Evolutionary conservation across 35 echinoderm and acorn worm genomes (phyloP).

Genomic region (Chiridota heheva): DNA sequence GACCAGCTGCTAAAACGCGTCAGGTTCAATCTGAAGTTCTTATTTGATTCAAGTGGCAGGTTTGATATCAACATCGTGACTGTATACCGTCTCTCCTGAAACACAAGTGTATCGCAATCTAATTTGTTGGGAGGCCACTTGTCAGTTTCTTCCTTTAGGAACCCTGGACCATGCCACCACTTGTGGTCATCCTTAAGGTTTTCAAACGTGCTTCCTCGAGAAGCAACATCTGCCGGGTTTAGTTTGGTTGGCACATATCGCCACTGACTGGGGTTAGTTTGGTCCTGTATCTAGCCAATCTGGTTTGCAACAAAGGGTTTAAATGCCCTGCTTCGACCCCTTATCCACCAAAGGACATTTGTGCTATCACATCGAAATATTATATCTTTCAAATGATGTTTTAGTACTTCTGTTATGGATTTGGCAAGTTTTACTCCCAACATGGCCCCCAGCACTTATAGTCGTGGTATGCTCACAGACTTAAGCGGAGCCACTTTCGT

Average conservation of each 20-base stretch:
- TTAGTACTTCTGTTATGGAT: slow-evolving; percentile 5
- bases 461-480: slow-evolving; percentile 30
- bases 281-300: slow-evolving; percentile 17
- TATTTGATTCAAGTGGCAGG: too few species aligned
- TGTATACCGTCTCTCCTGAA: too few species aligned
- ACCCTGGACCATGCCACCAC: slow-evolving; percentile 28
- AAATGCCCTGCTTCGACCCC: slow-evolving; percentile 13
- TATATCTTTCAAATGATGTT: slow-evolving; percentile 9
- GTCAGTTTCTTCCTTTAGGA: background rate
- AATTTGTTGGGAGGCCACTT: slow-evolving; percentile 8
- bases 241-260: slow-evolving; percentile 16
- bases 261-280: slow-evolving; percentile 34
- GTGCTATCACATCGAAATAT: slow-evolving; percentile 40
- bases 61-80: too few species aligned
- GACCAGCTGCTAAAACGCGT: slow-evolving; percentile 1
- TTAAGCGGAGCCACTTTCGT: slow-evolving; percentile 43
- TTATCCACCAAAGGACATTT: slow-evolving; percentile 33
- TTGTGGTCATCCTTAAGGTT: background rate
- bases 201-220: background rate
- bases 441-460: slow-evolving; percentile 31
- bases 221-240: slow-evolving; percentile 19
- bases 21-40: background rate
- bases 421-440: slow-evolving; percentile 24
- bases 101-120: background rate
- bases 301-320: slow-evolving; percentile 31